Base-by-base conservation (phyloP, 2,797 vertebrate genomes). In the Babyrousa celebensis region DNA sequence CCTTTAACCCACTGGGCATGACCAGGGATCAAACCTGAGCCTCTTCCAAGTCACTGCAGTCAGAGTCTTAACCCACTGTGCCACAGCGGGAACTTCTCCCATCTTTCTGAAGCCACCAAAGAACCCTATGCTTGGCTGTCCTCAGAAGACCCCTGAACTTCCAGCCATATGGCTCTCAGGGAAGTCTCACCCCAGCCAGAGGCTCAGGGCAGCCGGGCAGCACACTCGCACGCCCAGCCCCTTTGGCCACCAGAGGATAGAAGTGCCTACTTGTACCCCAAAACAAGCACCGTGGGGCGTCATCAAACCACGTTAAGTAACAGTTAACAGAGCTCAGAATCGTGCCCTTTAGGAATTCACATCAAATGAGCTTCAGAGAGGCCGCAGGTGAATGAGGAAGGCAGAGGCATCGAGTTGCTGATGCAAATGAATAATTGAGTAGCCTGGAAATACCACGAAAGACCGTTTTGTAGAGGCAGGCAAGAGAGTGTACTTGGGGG, bases 391-490 rank as follows among this genome's bases (percentile, higher is more conserved):
- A 0, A 0, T 85, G 36, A 78, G 92, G 78, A 86, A 43, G 56
- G 52, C 36, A 60, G 77, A 58, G 25, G 0, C 27, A 8, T 27
- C 20, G 83, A 95, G 79, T 75, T 96, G 96, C 92, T 89, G 85
- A 75, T 92, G 71, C 79, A 60, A 17, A 93, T 97, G 88, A 98
- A 97, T 98, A 98, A 98, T 97, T 98, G 94, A 98, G 58, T 54
- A 91, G 60, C 85, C 95, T 79, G 62, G n/a, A 86, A 96, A 94
- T 92, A 77, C 82, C 94, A 54, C 7, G 5, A 25, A 90, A 88
- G 94, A 74, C 84, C 11, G 0, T 62, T 95, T 54, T 63, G 68
- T 68, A 2, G 11, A 12, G 40, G 63, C 56, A 0, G 40, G 54
- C 36, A 48, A 9, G 32, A 29, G 17, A 1, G 5, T 36, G 0